phyloP scores from a whole-genome alignment of 2,888 invertebrate species.

The Acleris cristana region DNA sequence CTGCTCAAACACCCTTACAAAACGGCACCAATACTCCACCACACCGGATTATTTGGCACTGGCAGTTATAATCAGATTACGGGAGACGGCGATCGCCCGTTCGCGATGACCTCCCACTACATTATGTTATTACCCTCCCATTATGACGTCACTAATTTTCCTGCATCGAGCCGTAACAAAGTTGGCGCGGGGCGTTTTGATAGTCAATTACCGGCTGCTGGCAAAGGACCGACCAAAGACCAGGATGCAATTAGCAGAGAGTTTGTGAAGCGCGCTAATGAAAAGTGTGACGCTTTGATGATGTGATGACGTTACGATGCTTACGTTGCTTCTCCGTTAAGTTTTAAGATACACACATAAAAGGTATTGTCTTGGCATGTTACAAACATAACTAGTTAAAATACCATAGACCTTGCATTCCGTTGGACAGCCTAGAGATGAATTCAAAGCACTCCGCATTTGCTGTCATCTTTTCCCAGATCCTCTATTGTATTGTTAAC shows the following conservation, averaged over 20 bases:
- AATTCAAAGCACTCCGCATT: too few species aligned
- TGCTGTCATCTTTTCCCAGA: too few species aligned
- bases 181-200: constrained; percentile 78
- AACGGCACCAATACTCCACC: too few species aligned
- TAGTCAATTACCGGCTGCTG: constrained; percentile 78
- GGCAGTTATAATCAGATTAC: constrained; percentile 64
- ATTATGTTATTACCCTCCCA: constrained; percentile 78
- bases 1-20: too few species aligned
- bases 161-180: constrained; percentile 77
- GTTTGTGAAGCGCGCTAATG: constrained; percentile 49
- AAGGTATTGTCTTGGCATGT: too few species aligned
- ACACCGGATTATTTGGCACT: too few species aligned
- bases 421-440: too few species aligned
- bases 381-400: too few species aligned
- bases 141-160: constrained; percentile 82
- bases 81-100: constrained; percentile 56
- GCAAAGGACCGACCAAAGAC: constrained; percentile 63
- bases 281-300: constrained; percentile 15
- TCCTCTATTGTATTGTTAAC: too few species aligned
- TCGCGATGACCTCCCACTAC: constrained; percentile 72
- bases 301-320: neutral
- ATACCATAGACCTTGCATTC: too few species aligned
- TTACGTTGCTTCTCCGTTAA: neutral
- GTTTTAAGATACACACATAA: neutral
- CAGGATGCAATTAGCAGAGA: constrained; percentile 76